Conservation (phyloP, 2,797 vertebrate species). For the Onychomys torridus region DNA sequence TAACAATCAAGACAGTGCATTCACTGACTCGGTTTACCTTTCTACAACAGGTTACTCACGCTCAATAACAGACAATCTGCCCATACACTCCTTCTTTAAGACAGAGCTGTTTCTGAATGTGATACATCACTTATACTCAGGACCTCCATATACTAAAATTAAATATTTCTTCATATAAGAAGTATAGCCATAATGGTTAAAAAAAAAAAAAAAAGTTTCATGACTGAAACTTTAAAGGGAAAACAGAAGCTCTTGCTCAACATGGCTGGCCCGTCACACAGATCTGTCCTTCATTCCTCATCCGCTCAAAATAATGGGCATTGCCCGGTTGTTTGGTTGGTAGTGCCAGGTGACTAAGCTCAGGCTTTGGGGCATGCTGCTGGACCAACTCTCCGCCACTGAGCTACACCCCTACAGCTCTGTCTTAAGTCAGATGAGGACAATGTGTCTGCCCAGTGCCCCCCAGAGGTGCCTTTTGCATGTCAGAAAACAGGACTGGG, state of each 20-base stretch:
- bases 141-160: constrained; percentile 24
- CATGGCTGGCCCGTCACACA: constrained; percentile 78
- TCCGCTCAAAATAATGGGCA: neutral
- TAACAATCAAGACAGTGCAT: constrained; percentile 56
- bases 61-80: neutral
- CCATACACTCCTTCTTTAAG: constrained; percentile 35
- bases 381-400: neutral
- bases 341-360: neutral
- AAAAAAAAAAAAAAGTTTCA: too few relatives aligned
- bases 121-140: constrained; percentile 19
- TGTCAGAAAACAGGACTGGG: neutral
- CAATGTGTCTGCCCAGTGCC: constrained; percentile 60
- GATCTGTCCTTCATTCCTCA: constrained; percentile 61
- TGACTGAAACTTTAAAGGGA: constrained; percentile 61
- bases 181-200: neutral
- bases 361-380: too few relatives aligned
- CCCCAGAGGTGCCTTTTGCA: constrained; percentile 66
- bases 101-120: constrained; percentile 48
- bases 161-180: constrained; percentile 47
- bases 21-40: constrained; percentile 46
- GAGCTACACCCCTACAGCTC: neutral
- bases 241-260: constrained; percentile 82
- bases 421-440: constrained; percentile 66
- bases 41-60: neutral
- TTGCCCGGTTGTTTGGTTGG: fast-evolving